Percentiles rank a stretch among this genome's conserved stretches.
phyloP scores from a whole-genome alignment of 2,113 vertebrate species.

The Scartelaos histophorus region DNA sequence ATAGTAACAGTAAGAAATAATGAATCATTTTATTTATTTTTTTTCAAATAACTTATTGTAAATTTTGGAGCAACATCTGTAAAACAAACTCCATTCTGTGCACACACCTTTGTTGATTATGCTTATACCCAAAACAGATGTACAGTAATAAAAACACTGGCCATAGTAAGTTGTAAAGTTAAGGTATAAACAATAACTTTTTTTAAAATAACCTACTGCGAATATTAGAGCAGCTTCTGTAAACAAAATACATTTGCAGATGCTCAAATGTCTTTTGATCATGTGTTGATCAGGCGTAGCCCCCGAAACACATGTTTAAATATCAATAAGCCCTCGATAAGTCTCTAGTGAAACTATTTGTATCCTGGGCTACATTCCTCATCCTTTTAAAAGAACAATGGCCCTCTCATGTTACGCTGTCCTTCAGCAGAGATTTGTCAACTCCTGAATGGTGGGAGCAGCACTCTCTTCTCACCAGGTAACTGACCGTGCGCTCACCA shows the following conservation, averaged over 20 bases:
- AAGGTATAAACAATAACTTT: too few relatives aligned
- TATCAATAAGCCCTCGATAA: slow-evolving; percentile 1
- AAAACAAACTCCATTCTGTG: not conserved
- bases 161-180: not conserved
- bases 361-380: slow-evolving; percentile 29
- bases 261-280: not conserved
- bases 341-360: slow-evolving; percentile 19
- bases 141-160: not conserved
- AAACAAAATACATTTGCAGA: not conserved
- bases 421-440: slow-evolving; percentile 65
- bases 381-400: slow-evolving; percentile 37
- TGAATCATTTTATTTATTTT: too few relatives aligned
- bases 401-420: slow-evolving; percentile 62
- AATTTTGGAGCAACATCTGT: not conserved
- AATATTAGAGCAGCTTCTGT: not conserved
- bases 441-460: slow-evolving; percentile 56
- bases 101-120: not conserved
- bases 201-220: not conserved
- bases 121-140: too few relatives aligned
- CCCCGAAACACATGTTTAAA: not conserved
- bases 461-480: slow-evolving; percentile 28
- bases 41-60: not conserved
- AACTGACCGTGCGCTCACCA: slow-evolving; percentile 8
- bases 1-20: not conserved
- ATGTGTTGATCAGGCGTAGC: not conserved